Evolutionary conservation across 2,797 vertebrate species (phyloP), one percentile per base, ranked within the genome.

Genomic region (Ficedula albicollis): DNA sequence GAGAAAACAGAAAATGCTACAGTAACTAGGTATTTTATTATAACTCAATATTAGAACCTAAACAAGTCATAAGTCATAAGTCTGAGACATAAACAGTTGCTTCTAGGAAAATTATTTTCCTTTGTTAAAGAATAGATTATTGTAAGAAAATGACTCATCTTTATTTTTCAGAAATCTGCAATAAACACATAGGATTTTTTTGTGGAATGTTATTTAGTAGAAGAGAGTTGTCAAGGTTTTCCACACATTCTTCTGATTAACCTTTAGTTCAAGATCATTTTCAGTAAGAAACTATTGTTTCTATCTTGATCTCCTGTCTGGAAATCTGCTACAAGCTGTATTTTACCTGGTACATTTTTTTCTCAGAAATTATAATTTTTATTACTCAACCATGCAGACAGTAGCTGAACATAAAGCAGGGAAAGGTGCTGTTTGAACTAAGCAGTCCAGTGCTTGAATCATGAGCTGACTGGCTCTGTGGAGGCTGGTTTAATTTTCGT

Each of bases 221-320:
- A 89, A 64, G 20, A 84, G 36, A 62, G n/a, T 72, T 84, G 49
- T 60, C 70, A 49, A 80, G 69, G 52, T 75, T 95, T 93, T 52
- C 27, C 38, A n/a, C 44, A 82, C 66, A 77, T 91, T 92, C 72
- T 93, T 89, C 29, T 70, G 43, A 89, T 95, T 91, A 62, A 56
- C 74, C 34, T 90, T 84, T 87, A 94, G 68, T 68, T 96, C 78
- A 96, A 97, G 55, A 93, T 52, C 6, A 77, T 86, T 79, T 84
- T 75, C 70, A 52, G 18, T 27, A 55, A 49, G 25, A 67, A 84
- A 82, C 12, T 30, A 26, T 51, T 81, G 22, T 87, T 81, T 72
- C 69, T 77, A 3, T 68, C 46, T 21, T 89, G 41, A n/a, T 67
- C 51, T 69, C 38, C 41, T 90, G 6, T 81, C 55, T 90, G 51